Evolutionary conservation across 2,797 vertebrate genomes (phyloP).

Genomic region (Spheniscus humboldti): DNA sequence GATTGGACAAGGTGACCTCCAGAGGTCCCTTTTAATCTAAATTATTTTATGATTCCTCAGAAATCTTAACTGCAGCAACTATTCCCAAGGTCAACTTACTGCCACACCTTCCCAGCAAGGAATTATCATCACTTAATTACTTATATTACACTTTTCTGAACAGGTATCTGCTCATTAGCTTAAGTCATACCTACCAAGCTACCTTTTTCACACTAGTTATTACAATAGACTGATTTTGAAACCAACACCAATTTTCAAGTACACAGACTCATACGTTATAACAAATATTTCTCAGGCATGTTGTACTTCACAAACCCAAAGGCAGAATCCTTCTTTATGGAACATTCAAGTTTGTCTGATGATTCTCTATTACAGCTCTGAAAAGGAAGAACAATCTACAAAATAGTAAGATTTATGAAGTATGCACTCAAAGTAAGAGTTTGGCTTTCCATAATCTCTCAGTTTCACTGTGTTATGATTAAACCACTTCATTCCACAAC

Average conservation of each 20-base stretch:
- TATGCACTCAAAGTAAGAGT: background rate
- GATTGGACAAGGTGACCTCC: background rate
- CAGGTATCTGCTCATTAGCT: background rate
- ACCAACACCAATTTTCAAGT: background rate
- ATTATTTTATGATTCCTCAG: constrained; percentile 33
- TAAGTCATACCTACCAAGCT: background rate
- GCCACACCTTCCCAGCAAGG: background rate
- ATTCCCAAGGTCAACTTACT: background rate
- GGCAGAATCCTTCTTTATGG: background rate
- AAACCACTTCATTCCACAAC: background rate
- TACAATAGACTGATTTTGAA: background rate
- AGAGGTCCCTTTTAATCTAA: background rate
- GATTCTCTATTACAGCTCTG: background rate
- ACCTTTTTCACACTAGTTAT: background rate
- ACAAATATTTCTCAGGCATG: background rate
- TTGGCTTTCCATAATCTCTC: background rate
- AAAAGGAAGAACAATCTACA: background rate
- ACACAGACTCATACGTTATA: fast-evolving
- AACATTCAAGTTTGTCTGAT: background rate
- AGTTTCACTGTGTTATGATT: background rate
- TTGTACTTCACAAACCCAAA: background rate
- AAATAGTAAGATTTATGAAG: background rate
- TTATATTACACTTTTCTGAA: background rate
- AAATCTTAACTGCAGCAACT: background rate
- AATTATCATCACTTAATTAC: background rate